Base-by-base conservation (phyloP, 1,140 invertebrate species). In the Phocides pigmalion region DNA sequence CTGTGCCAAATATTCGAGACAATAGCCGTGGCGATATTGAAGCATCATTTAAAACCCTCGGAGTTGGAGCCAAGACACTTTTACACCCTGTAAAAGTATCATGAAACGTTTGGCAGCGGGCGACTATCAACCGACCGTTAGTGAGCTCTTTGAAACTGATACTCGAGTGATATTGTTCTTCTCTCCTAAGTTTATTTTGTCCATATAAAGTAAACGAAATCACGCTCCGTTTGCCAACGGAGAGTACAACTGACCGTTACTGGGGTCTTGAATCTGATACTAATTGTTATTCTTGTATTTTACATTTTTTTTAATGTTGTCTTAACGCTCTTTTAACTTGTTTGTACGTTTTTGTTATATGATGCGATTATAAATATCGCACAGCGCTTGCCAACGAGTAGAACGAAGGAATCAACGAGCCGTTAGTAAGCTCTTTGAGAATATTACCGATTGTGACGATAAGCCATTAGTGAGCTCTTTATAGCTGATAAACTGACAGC, bases 1-100 rank as follows among this genome's bases (percentile, higher is more conserved):
- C 28, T 56, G 14, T 56, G 53, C 53, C 53, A 56, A 56, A 56
- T 56, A 25, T 28, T 9, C 12, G 51, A 22, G 39, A 56, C 53
- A 42, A 56, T n/a, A 39, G 39, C 32, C 35, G 17, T 37, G 11
- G 41, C 1, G 51, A 22, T 54, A 54, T 39, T 14, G 53, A 42
- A 56, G 53, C 20, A 14, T 42, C 32, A 11, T 17, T 56, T 28
- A 15, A 54, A 56, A 25, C n/a, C n/a, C n/a, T n/a, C 53, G 50
- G 15, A 2, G 39, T 44, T 2, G 1, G 39, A 58, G 53, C 53
- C 53, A 58, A 58, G 22, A 28, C n/a, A n/a, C n/a, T n/a, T n/a
- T n/a, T n/a, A n/a, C n/a, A n/a, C n/a, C n/a, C n/a, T 44, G 19
- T 22, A 42, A 37, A 41, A 20, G 37, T 41, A 54, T 41, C 51